phyloP scores from a whole-genome alignment of 2,113 vertebrate genomes.

The Triplophysa tibetana region DNA sequence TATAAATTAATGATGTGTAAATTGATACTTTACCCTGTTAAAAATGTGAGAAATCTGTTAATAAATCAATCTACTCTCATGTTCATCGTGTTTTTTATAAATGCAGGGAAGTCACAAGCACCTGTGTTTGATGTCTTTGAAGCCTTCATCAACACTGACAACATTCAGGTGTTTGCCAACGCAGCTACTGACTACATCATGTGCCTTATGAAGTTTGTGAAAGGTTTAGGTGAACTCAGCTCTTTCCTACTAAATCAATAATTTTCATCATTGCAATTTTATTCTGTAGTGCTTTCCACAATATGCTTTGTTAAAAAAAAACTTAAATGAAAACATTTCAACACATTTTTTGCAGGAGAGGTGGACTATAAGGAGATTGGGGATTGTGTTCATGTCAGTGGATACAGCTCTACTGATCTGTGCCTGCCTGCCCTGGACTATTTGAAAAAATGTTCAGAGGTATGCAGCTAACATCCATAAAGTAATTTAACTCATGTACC shows the following conservation, averaged over 20 bases:
- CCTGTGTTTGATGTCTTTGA: constrained; percentile 98
- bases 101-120: constrained; percentile 88
- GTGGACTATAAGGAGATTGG: constrained; percentile 91
- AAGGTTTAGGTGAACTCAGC: constrained; percentile 85
- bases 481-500: neutral
- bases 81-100: neutral
- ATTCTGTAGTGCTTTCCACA: too few relatives aligned
- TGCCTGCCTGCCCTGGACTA: constrained; percentile 95
- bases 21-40: too few relatives aligned
- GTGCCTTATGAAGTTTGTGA: constrained; percentile 99
- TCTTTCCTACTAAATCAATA: neutral
- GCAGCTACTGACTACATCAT: constrained; percentile 98
- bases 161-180: constrained; percentile 97
- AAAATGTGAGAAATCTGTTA: too few relatives aligned
- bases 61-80: too few relatives aligned
- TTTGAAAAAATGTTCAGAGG: constrained; percentile 94
- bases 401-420: constrained; percentile 86
- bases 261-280: neutral
- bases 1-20: too few relatives aligned
- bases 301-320: too few relatives aligned
- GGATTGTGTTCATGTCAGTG: constrained; percentile 81
- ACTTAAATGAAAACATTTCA: too few relatives aligned
- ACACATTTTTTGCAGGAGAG: constrained; percentile 76
- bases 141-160: constrained; percentile 96
- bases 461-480: constrained; percentile 52